phyloP scores from a whole-genome alignment of 2,888 invertebrate species.

The Macaria notata region DNA sequence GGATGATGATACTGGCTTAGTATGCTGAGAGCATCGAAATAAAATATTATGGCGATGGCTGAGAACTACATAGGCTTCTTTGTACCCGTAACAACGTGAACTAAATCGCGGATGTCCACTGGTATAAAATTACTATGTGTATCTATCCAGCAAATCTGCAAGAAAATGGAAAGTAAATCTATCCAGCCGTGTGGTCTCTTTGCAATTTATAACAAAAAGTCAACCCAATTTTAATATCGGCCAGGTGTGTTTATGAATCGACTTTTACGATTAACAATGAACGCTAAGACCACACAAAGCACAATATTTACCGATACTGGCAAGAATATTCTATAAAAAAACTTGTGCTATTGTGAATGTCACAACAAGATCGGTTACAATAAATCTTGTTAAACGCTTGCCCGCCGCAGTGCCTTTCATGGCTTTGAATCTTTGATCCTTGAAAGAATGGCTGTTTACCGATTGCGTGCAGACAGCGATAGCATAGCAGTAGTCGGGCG shows the following conservation, averaged over 20 bases:
- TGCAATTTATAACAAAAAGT: conserved; percentile 11
- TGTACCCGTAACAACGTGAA: too few species aligned
- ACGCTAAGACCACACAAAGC: conserved; percentile 71
- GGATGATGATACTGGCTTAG: too few species aligned
- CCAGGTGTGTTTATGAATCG: conserved; percentile 71
- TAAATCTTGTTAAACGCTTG: conserved; percentile 78
- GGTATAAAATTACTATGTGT: too few species aligned
- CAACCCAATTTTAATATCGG: conserved; percentile 31
- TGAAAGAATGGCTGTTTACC: conserved; percentile 70
- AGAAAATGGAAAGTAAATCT: too few species aligned
- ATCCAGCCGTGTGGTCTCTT: too few species aligned
- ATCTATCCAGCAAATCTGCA: too few species aligned
- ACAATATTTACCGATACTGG: conserved; percentile 66
- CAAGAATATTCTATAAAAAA: conserved; percentile 44
- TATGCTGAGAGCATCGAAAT: too few species aligned
- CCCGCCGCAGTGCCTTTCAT: conserved; percentile 69
- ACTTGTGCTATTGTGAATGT: conserved; percentile 67
- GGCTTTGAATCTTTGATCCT: conserved; percentile 50
- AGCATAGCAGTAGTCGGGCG: too few species aligned
- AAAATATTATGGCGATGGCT: too few species aligned
- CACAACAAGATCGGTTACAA: conserved; percentile 82
- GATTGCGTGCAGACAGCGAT: too few species aligned
- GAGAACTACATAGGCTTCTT: too few species aligned
- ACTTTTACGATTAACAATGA: conserved; percentile 60
- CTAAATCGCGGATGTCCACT: too few species aligned